phyloP scores from a whole-genome alignment of 2,113 vertebrate genomes.

The Dipodomys merriami region DNA sequence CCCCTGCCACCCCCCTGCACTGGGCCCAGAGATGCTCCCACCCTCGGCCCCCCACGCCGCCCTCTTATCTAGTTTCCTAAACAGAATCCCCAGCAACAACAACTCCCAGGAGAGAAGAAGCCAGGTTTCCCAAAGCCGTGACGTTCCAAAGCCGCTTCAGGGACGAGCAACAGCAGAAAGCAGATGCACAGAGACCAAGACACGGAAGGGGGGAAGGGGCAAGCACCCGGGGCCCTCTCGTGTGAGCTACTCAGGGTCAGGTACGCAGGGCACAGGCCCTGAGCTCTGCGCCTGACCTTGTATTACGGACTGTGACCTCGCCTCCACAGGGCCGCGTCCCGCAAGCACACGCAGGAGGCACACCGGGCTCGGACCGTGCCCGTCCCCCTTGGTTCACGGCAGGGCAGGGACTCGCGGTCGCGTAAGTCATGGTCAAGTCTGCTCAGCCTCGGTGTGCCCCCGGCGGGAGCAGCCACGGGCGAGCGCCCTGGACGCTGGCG shows the following conservation, averaged over 20 bases:
- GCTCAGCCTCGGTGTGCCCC: too few relatives aligned
- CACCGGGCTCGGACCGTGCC: neutral
- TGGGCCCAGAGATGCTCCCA: neutral
- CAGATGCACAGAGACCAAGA: too few relatives aligned
- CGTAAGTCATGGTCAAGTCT: fast-evolving
- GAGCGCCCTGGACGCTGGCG: fast-evolving
- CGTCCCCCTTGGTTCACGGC: neutral
- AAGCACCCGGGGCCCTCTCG: fast-evolving
- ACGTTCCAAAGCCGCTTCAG: neutral
- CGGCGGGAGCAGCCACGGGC: too few relatives aligned
- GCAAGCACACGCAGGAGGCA: too few relatives aligned
- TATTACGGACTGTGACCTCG: too few relatives aligned
- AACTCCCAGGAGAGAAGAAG: too few relatives aligned
- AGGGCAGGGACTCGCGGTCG: fast-evolving
- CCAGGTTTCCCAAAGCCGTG: neutral
- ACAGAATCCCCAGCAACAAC: neutral
- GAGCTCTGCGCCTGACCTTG: too few relatives aligned
- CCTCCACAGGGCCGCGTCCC: fast-evolving
- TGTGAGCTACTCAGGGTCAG: too few relatives aligned
- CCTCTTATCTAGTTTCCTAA: neutral
- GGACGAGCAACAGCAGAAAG: neutral
- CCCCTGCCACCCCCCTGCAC: fast-evolving
- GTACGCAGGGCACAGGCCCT: too few relatives aligned
- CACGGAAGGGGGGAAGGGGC: fast-evolving
- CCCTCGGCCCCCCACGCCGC: fast-evolving